phyloP scores from a whole-genome alignment of 1,140 invertebrate genomes.

The Laupala kohalensis region DNA sequence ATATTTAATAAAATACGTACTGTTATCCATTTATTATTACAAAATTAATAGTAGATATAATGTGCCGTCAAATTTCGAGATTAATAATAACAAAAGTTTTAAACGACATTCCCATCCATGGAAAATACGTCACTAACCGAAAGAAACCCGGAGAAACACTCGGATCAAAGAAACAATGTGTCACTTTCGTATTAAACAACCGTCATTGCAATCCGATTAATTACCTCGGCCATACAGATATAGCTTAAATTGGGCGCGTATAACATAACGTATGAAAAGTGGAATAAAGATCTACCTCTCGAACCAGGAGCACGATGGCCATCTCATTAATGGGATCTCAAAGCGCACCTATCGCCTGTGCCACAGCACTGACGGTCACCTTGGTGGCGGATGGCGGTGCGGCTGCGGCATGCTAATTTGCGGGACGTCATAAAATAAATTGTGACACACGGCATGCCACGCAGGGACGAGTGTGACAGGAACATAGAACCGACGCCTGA shows the following conservation, averaged over 20 bases:
- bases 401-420: background rate
- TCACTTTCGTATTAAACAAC: background rate
- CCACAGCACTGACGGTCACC: background rate
- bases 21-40: too few species aligned
- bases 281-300: too few species aligned
- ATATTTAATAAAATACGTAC: too few species aligned
- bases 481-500: background rate
- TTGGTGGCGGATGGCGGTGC: background rate
- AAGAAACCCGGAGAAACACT: too few species aligned
- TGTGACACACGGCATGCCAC: background rate
- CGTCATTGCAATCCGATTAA: background rate
- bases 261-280: too few species aligned
- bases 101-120: too few species aligned
- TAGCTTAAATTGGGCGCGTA: too few species aligned
- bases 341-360: background rate
- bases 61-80: too few species aligned
- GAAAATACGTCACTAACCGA: too few species aligned
- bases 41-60: too few species aligned
- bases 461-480: background rate
- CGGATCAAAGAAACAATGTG: background rate
- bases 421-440: background rate
- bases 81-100: too few species aligned
- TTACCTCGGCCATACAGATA: too few species aligned
- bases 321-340: background rate
- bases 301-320: background rate